Base-by-base conservation (phyloP, 2,888 invertebrate genomes). In the Dryomyza anilis region DNA sequence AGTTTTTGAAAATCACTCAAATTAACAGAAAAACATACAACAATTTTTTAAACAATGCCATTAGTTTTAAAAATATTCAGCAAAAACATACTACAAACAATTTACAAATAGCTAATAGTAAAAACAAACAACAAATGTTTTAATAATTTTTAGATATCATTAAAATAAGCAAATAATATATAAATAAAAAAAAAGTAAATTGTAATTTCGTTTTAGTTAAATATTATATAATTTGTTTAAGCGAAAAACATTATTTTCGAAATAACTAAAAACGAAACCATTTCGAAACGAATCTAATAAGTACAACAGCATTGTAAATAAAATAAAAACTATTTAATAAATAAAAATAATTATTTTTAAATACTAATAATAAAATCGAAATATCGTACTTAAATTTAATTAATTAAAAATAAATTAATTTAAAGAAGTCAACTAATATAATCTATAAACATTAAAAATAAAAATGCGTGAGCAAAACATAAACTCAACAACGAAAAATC, bases 41-140 rank as follows among this genome's bases (percentile, higher is more conserved):
- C n/a, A 55, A 72, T 69, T 55, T 52, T 43, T 71, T 70, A 67
- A 69, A 76, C 70, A 73, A 73, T 75, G 78, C 77, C 77, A 78
- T 76, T 76, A 78, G 76, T 72, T 76, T 69, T 75, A 76, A 77
- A 70, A 70, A 46, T 14, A 19, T 2, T n/a, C 39, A n/a, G n/a
- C n/a, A 39, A 39, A 12, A 14, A 27, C 33, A 65, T 53, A 30
- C 14, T 19, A 53, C 12, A 60, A 59, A 43, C 27, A 27, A 50
- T 58, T 21, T 10, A 39, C 16, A 53, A 57, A 39, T 48, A 62
- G 4, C 4, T 52, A 66, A 52, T 6, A 52, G 29, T 29, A 39
- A 65, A 62, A 10, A 45, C 3, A 59, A 29, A 58, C 33, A n/a
- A n/a, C n/a, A n/a, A n/a, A n/a, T n/a, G n/a, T n/a, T n/a, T n/a